Evolutionary conservation across 2,888 invertebrate species (phyloP), one percentile per base, ranked within the genome.

Genomic region (Dermolepida albohirtum): DNA sequence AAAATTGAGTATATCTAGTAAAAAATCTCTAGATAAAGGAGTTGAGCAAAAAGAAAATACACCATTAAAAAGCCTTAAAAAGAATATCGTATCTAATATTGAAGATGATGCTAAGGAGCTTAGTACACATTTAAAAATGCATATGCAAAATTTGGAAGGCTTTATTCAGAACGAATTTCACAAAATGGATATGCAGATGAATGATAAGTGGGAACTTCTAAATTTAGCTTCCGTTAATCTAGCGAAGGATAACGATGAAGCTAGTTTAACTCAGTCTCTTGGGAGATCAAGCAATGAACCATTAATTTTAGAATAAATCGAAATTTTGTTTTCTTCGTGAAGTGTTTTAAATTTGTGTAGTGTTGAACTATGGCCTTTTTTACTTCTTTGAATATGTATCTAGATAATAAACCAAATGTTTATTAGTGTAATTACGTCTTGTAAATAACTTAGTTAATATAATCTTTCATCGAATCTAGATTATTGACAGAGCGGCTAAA

Each of bases 151-250:
- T 70, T 75, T 80, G 59, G 77, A 80, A 64, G 72, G 71, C 2
- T 79, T 79, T 64, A 72, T 81, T 14, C 72, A 75, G 39, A 78
- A 74, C 49, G 81, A 81, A 70, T 79, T 81, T 64, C 74, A 76
- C 8, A 76, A 77, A 10, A 75, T 81, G 29, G 74, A 77, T 47
- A 69, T 68, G 12, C 74, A 77, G 10, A 77, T 79, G 71, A 72
- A 74, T 17, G 77, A 76, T 5, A 78, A 79, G 43, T 66, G 66
- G 66, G 59, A 66, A 59, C 41, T 66, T 14, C 10, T 66, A 41
- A 66, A 66, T 59, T 27, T 66, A 8, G 66, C 66, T 11, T 66
- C 66, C 11, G 10, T 49, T 17, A 66, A 66, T 50, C 47, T 66
- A 17, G 51, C 57, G 5, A 66, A 50, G 41, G 66, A 66, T n/a